These are phyloP conservation scores for Hypocryptadius cinnamomeus DNA, from an alignment of 2,113 vertebrate genomes.

Conservation along the genomic window DNA sequence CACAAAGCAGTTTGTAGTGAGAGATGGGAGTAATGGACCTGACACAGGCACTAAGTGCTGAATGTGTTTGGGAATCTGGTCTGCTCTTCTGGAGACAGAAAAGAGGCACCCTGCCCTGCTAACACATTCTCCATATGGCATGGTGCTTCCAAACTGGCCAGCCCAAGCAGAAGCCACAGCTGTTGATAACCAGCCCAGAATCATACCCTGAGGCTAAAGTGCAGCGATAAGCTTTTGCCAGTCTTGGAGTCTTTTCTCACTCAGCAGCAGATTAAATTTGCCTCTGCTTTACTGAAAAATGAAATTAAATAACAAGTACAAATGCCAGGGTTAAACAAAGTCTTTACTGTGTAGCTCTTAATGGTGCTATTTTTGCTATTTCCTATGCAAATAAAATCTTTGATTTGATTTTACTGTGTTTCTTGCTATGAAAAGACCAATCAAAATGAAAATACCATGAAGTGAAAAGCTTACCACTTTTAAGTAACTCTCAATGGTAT, in stretches of 20 bases:
- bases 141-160: not conserved
- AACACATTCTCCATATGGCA: not conserved
- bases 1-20: not conserved
- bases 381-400: constrained; percentile 41
- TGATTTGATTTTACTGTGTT: constrained; percentile 27
- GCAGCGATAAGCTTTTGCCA: not conserved
- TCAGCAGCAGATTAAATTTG: not conserved
- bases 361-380: constrained; percentile 33
- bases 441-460: not conserved
- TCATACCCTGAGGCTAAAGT: not conserved
- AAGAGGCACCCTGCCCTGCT: not conserved
- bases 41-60: not conserved
- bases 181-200: not conserved
- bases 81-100: not conserved
- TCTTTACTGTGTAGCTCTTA: constrained; percentile 1
- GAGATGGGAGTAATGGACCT: not conserved
- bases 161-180: not conserved
- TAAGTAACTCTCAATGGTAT: not conserved
- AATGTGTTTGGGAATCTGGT: not conserved
- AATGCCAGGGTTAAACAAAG: not conserved
- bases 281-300: not conserved
- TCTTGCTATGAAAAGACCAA: not conserved
- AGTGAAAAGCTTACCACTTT: not conserved
- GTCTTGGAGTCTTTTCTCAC: not conserved
- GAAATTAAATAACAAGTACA: not conserved